These are phyloP conservation scores for Phasia obesa DNA, from an alignment of 2,888 invertebrate species.

Conservation along the genomic window DNA sequence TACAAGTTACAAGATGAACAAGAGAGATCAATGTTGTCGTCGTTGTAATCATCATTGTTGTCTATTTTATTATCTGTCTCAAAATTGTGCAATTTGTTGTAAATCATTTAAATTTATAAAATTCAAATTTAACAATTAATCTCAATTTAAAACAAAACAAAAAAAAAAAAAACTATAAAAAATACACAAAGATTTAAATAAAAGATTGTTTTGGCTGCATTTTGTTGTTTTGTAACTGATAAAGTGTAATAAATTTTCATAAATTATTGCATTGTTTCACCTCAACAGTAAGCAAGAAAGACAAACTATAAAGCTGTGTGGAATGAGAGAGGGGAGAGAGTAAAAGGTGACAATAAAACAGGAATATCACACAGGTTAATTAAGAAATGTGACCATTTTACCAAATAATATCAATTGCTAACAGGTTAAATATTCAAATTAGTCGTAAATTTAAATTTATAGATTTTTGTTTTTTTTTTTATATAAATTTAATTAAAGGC, in stretches of 20 bases:
- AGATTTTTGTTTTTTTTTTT: neutral
- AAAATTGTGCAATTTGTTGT: constrained; percentile 38
- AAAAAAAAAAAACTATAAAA: neutral
- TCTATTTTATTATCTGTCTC: neutral
- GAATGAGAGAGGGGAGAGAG: neutral
- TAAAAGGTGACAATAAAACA: neutral
- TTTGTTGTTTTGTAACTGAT: constrained; percentile 19
- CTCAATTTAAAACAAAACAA: constrained; percentile 43
- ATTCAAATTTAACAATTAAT: constrained; percentile 56
- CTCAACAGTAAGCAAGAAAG: neutral
- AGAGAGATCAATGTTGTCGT: constrained; percentile 35
- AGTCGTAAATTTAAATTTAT: constrained; percentile 29
- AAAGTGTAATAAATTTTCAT: constrained; percentile 54
- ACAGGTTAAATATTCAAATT: constrained; percentile 55
- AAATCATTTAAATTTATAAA: constrained; percentile 58
- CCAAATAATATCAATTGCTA: constrained; percentile 33
- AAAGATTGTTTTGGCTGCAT: constrained; percentile 28
- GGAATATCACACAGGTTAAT: constrained; percentile 44
- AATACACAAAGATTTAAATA: constrained; percentile 21
- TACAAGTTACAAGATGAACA: constrained; percentile 64
- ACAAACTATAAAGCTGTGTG: too few species aligned
- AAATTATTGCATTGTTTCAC: constrained; percentile 23
- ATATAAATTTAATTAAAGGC: constrained; percentile 40
- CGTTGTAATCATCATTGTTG: constrained; percentile 4
- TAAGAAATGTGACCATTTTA: constrained; percentile 46